Conservation (phyloP, 2,113 vertebrate species). For the Toxotes jaculatrix region DNA sequence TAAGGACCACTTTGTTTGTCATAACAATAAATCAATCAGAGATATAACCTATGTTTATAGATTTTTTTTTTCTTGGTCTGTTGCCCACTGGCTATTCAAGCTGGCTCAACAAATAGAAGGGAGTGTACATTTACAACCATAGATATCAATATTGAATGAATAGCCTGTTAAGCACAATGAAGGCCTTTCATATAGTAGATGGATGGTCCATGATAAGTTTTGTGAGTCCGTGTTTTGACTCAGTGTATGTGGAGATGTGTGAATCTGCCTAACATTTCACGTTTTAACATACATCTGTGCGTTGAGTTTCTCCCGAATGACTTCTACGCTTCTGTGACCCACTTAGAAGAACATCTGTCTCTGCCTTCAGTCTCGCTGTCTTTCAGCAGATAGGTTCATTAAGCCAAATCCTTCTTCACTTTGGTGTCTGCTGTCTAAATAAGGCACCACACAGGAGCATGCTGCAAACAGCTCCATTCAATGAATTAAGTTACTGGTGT, state of each 20-base stretch:
- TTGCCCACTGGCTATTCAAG: constrained; percentile 33
- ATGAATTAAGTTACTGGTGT: too few relatives aligned
- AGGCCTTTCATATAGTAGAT: neutral
- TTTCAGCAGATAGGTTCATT: constrained; percentile 29
- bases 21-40: constrained; percentile 13
- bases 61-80: constrained; percentile 35
- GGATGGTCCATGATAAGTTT: neutral
- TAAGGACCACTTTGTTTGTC: neutral
- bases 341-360: constrained; percentile 68
- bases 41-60: constrained; percentile 10
- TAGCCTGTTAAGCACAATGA: neutral
- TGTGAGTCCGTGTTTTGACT: neutral
- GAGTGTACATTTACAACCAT: neutral
- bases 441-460: neutral
- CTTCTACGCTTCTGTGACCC: constrained; percentile 65
- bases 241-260: too few relatives aligned
- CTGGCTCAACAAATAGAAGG: constrained; percentile 15
- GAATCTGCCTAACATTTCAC: constrained; percentile 49
- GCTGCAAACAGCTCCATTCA: neutral
- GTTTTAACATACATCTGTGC: constrained; percentile 51
- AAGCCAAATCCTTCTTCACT: constrained; percentile 37
- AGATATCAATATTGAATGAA: constrained; percentile 37
- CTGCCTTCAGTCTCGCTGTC: constrained; percentile 17
- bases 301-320: constrained; percentile 44
- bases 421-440: constrained; percentile 8